Evolutionary conservation across 2,797 vertebrate genomes (phyloP), one percentile per base, ranked within the genome.

Genomic region (Ciconia nigra): DNA sequence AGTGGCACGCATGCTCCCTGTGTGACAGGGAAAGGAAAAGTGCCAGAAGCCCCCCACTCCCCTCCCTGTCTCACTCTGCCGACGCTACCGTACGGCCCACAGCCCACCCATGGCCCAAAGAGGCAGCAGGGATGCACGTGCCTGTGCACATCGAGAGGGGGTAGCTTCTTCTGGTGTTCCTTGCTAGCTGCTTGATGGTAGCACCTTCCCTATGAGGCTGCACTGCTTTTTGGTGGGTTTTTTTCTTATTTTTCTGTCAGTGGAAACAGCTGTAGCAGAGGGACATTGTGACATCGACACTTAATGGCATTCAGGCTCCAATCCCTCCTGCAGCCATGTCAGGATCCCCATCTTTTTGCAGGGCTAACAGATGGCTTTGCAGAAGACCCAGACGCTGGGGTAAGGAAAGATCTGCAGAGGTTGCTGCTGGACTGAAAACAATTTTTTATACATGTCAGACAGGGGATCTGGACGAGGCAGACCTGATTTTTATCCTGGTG

Each of bases 71-170:
- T 59, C 37, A 1, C 42, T 49, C 16, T 47, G 35, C 47, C 7
- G 13, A 8, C 1, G 5, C 26, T 61, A 9, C 24, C 0, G 0
- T 31, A 19, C 1, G 2, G 44, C 31, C 31, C 47, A 49, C 26
- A 61, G n/a, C 11, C 24, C 25, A 15, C 24, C 37, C 4, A 3
- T 22, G 66, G 74, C 19, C 49, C 65, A 22, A 42, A 65, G n/a
- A 74, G 28, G 51, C 31, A 14, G 51, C 63, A 65, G 42, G 29
- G 78, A 31, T 35, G 24, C 26, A 24, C 17, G 24, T 52, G 46
- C 19, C 17, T 12, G 5, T 54, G 73, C n/a, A 31, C 12, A 29
- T 3, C 3, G 5, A 80, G 55, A 18, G 29, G 25, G 24, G 37
- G 13, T 19, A 46, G 37, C 13, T 74, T 89, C 33, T 51, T 21